Evolutionary conservation across 2,797 vertebrate genomes (phyloP).

Genomic region (Uromys caudimaculatus): DNA sequence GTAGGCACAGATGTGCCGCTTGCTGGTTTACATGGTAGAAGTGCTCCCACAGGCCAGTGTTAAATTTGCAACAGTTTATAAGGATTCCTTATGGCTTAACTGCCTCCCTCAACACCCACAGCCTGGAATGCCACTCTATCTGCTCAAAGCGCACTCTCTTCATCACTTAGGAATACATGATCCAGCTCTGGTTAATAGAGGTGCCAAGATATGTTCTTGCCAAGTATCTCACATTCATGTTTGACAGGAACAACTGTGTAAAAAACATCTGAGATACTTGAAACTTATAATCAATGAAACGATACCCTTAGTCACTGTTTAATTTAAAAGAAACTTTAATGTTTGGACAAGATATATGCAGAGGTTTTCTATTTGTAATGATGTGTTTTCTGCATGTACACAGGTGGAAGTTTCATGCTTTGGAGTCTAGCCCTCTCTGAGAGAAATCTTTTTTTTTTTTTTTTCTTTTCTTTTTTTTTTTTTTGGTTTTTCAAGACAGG

Average conservation of each 20-base stretch:
- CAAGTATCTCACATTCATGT: background rate
- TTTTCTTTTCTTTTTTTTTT: too few species aligned
- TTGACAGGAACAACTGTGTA: background rate
- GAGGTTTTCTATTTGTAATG: background rate
- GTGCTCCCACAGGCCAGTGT: background rate
- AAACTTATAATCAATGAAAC: background rate
- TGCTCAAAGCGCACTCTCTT: background rate
- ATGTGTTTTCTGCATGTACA: background rate
- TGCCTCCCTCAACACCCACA: background rate
- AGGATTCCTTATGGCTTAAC: background rate
- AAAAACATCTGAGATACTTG: background rate
- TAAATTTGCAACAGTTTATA: background rate
- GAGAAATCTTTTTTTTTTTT: background rate
- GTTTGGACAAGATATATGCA: background rate
- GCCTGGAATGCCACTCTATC: background rate
- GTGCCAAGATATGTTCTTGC: background rate
- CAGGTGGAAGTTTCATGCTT: background rate
- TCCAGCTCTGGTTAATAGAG: background rate
- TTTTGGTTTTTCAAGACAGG: too few species aligned
- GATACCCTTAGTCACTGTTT: background rate
- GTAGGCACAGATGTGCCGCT: background rate
- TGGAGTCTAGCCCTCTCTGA: background rate
- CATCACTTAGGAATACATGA: background rate
- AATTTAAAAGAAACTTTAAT: conserved; percentile 35
- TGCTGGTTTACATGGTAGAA: background rate